Conservation (phyloP, 2,888 invertebrate genomes). For the Platynereis dumerilii region DNA sequence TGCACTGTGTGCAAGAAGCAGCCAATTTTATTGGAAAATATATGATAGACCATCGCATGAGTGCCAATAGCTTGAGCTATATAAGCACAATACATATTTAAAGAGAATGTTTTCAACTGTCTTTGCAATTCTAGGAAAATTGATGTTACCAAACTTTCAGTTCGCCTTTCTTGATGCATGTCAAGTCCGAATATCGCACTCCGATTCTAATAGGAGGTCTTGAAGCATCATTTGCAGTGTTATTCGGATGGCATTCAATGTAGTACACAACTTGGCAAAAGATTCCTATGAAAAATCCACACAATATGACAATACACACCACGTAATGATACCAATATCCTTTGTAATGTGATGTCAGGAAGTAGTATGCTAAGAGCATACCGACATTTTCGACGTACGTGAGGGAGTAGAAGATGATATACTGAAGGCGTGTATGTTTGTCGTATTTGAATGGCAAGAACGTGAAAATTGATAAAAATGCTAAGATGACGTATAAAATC, state of each 20-base stretch:
- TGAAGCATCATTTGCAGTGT: neutral
- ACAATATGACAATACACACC: neutral
- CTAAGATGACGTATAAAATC: constrained; percentile 61
- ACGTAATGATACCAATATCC: neutral
- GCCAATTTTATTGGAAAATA: too few relatives aligned
- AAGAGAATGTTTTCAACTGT: too few relatives aligned
- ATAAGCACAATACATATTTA: too few relatives aligned
- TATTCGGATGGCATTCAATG: neutral
- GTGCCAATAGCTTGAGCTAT: too few relatives aligned
- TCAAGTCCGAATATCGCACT: too few relatives aligned
- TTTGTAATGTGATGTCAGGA: constrained; percentile 15
- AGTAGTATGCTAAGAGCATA: constrained; percentile 63
- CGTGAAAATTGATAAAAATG: constrained; percentile 61
- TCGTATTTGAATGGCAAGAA: constrained; percentile 54
- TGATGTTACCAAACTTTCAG: too few relatives aligned
- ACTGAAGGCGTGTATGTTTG: constrained; percentile 56
- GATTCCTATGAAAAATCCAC: neutral
- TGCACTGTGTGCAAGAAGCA: too few relatives aligned
- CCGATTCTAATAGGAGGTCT: too few relatives aligned
- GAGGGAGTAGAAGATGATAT: constrained; percentile 56
- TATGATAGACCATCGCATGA: too few relatives aligned
- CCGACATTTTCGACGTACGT: constrained; percentile 56
- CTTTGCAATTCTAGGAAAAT: too few relatives aligned
- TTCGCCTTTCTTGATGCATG: too few relatives aligned
- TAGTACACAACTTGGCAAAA: neutral